Conservation (phyloP, 2,888 invertebrate genomes). For the Polia nebulosa region DNA sequence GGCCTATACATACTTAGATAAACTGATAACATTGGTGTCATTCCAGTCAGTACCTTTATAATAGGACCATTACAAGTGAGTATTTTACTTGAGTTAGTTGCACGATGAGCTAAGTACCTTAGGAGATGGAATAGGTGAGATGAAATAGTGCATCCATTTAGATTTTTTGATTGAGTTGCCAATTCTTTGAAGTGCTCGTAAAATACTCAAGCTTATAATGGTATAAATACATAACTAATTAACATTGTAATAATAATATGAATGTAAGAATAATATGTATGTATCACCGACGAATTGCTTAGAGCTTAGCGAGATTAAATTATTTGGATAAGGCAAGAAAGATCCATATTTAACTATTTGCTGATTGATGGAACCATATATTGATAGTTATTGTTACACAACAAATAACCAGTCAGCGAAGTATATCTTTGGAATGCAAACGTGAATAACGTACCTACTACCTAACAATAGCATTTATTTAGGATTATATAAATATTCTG, state of each 20-base stretch:
- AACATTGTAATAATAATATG: constrained; percentile 59
- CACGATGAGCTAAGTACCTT: neutral
- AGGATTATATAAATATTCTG: constrained; percentile 29
- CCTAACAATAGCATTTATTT: constrained; percentile 50
- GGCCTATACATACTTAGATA: constrained; percentile 46
- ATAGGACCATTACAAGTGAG: constrained; percentile 45
- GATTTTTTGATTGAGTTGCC: neutral
- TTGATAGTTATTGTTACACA: constrained; percentile 48
- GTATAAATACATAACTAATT: constrained; percentile 55
- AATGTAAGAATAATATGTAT: constrained; percentile 59
- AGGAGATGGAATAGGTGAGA: neutral
- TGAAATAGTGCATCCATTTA: neutral
- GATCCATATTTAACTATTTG: constrained; percentile 48
- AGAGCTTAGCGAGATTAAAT: constrained; percentile 67
- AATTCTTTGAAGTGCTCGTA: neutral
- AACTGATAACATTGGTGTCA: constrained; percentile 64
- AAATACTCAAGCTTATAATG: constrained; percentile 52
- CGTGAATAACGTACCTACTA: constrained; percentile 60
- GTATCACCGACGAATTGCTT: constrained; percentile 66
- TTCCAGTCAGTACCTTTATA: constrained; percentile 52
- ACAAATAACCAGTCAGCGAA: constrained; percentile 46
- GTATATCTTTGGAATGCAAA: constrained; percentile 60
- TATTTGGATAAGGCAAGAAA: constrained; percentile 67
- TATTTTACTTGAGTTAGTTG: constrained; percentile 16
- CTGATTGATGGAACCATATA: constrained; percentile 42